Evolutionary conservation across 2,888 invertebrate species (phyloP).

Genomic region (Yponomeuta sedellus): DNA sequence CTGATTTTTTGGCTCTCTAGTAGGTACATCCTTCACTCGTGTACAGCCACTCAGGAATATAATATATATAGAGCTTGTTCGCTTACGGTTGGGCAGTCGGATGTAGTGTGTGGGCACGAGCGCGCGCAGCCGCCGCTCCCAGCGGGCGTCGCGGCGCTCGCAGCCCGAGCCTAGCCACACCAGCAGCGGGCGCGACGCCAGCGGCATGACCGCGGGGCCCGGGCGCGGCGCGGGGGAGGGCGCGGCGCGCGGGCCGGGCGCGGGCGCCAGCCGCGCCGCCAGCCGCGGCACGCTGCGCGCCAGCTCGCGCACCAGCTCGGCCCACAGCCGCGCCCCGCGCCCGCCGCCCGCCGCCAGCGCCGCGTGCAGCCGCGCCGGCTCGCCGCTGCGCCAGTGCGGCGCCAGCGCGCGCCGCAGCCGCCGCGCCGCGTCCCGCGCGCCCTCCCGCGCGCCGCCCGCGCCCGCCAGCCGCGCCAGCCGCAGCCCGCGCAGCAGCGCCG

Average conservation of each 20-base stretch:
- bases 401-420: conserved; percentile 28
- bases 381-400: conserved; percentile 40
- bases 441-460: conserved; percentile 26
- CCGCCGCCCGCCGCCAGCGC: conserved; percentile 8
- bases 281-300: conserved; percentile 27
- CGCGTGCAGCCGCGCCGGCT: conserved; percentile 16
- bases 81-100: conserved; percentile 24
- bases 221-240: conserved; percentile 17
- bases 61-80: neutral
- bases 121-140: conserved; percentile 31
- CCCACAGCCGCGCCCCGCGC: neutral
- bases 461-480: conserved; percentile 29
- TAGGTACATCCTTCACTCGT: too few species aligned
- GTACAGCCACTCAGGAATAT: conserved; percentile 23
- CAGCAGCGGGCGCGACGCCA: conserved; percentile 34
- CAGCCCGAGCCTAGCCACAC: conserved; percentile 29
- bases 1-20: too few species aligned
- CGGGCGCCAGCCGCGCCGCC: conserved; percentile 33
- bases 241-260: conserved; percentile 21
- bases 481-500: conserved; percentile 17
- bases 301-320: conserved; percentile 6
- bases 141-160: conserved; percentile 36
- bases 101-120: conserved; percentile 28
- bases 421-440: conserved; percentile 15
- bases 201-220: conserved; percentile 22